phyloP scores from a whole-genome alignment of 2,113 vertebrate genomes.

The Romanogobio albipinnatus region DNA sequence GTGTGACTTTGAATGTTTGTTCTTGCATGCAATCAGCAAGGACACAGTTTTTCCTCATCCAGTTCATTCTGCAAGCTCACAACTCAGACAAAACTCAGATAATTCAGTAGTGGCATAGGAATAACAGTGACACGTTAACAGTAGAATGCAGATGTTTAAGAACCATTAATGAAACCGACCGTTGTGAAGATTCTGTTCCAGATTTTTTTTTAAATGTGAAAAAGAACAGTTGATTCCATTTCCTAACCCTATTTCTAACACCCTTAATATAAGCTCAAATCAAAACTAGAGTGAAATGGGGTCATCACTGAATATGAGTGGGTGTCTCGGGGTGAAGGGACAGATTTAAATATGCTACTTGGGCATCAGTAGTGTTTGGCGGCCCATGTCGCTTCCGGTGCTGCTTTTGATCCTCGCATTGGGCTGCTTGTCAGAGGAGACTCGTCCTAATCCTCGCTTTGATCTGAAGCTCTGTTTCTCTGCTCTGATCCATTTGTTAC shows the following conservation, averaged over 20 bases:
- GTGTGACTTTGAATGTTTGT: neutral
- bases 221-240: neutral
- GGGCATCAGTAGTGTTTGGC: constrained; percentile 3
- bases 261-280: neutral
- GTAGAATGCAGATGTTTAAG: neutral
- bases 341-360: neutral
- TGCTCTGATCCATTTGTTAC: constrained; percentile 19
- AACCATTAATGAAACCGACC: neutral
- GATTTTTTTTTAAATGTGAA: neutral
- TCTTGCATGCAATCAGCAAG: neutral
- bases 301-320: constrained; percentile 3
- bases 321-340: neutral
- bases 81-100: neutral
- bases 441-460: constrained; percentile 19
- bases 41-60: neutral
- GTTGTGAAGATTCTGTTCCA: no score
- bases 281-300: constrained; percentile 7
- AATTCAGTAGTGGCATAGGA: no score
- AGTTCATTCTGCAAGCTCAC: neutral
- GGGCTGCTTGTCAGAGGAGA: constrained; percentile 4
- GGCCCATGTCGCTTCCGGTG: constrained; percentile 1
- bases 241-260: neutral
- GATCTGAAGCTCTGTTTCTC: constrained; percentile 31
- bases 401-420: constrained; percentile 23
- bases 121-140: no score